These are phyloP conservation scores for Gorsachius goisagi DNA, from an alignment of 2,113 vertebrate species.

Conservation along the genomic window DNA sequence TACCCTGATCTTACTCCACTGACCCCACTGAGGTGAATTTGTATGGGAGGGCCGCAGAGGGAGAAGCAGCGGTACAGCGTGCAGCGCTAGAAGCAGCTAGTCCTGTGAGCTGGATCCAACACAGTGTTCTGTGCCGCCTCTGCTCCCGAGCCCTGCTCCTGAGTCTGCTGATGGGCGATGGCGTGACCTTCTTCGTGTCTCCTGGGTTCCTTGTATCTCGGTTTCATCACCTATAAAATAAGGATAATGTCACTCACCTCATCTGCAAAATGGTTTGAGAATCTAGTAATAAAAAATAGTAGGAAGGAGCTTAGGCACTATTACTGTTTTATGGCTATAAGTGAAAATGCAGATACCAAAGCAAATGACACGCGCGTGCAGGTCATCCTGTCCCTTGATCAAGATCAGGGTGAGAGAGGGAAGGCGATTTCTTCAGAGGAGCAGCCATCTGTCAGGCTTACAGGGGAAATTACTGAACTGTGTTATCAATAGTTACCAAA, in stretches of 20 bases:
- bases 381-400: background rate
- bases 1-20: background rate
- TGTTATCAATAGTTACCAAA: conserved; percentile 13
- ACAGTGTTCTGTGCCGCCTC: background rate
- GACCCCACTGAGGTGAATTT: background rate
- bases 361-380: background rate
- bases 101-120: background rate
- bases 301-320: background rate
- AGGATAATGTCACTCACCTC: background rate
- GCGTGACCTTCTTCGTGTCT: background rate
- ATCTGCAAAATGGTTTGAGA: background rate
- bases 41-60: background rate
- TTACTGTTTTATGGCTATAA: background rate
- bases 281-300: background rate
- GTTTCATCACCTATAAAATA: background rate
- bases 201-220: background rate
- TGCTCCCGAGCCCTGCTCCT: background rate
- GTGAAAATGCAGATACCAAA: background rate
- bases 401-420: background rate
- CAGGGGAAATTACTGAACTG: background rate
- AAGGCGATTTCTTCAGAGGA: background rate
- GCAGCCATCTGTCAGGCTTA: background rate
- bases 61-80: background rate
- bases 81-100: background rate
- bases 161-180: accelerated